Evolutionary conservation across 2,113 vertebrate species (phyloP).

Genomic region (Gnathonemus echidnorhynchus): DNA sequence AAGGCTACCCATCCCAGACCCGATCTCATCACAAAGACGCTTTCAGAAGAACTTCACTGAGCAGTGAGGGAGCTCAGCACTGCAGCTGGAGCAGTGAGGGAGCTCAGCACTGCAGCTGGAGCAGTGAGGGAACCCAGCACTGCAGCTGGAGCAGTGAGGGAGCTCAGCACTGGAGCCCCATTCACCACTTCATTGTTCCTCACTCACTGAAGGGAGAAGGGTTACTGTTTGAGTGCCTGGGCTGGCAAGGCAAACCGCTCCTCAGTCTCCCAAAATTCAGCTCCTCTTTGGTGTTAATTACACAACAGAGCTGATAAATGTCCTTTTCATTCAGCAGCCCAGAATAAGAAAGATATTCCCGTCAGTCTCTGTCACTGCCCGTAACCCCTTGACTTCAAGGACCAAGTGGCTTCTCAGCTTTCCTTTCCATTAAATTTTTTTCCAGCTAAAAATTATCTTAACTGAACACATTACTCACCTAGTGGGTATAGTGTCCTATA

Average conservation of each 20-base stretch:
- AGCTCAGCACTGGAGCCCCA: not conserved
- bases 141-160: too few species aligned
- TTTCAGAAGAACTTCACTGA: constrained; percentile 58
- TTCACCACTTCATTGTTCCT: constrained; percentile 38
- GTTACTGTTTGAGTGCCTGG: not conserved
- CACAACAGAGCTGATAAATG: not conserved
- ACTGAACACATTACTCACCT: constrained; percentile 23
- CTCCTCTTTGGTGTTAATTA: not conserved
- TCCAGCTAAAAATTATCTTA: constrained; percentile 11
- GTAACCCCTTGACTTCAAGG: not conserved
- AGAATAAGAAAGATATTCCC: not conserved
- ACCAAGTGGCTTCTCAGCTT: not conserved
- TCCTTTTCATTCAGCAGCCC: not conserved
- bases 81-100: too few species aligned
- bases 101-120: too few species aligned
- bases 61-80: constrained; percentile 27
- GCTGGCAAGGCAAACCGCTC: not conserved
- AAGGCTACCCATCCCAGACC: constrained; percentile 47
- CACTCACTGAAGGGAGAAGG: constrained; percentile 23
- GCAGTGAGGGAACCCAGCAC: too few species aligned
- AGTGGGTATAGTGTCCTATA: constrained; percentile 14
- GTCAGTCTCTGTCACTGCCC: not conserved
- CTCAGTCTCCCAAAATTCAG: not conserved
- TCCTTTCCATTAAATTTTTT: not conserved
- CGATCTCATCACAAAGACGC: constrained; percentile 54